These are phyloP conservation scores for Botrylloides violaceus DNA, from an alignment of 23 tunicate species.

Conservation along the genomic window DNA sequence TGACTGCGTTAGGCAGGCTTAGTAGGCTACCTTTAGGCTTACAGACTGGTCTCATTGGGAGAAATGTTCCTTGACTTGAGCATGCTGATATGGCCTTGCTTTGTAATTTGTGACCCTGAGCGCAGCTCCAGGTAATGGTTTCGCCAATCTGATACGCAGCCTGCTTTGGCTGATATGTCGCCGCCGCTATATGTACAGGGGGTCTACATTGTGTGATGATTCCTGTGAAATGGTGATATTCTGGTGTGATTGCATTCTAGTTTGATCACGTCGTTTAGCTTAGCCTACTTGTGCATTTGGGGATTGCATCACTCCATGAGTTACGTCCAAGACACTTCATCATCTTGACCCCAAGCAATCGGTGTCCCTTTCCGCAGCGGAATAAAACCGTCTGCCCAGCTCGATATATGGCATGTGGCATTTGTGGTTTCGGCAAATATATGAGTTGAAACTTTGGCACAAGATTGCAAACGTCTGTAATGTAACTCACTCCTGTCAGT, in stretches of 20 bases:
- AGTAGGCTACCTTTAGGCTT: no score
- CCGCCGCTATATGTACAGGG: neutral
- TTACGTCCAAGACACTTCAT: neutral
- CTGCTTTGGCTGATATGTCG: neutral
- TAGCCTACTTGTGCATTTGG: conserved; percentile 5
- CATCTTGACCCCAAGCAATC: neutral
- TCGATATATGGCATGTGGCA: neutral
- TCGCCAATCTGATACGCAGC: neutral
- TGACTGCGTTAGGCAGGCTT: no score
- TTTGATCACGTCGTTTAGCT: no score
- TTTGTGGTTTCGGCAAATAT: neutral
- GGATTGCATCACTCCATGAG: conserved; percentile 7
- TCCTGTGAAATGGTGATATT: no score
- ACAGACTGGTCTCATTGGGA: conserved; percentile 4
- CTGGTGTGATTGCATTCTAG: no score
- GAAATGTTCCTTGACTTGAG: neutral
- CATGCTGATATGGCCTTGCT: neutral
- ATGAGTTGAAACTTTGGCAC: neutral
- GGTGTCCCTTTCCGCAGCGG: neutral
- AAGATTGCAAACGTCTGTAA: neutral
- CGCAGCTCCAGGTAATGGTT: neutral
- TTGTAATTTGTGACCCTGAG: neutral
- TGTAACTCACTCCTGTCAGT: neutral
- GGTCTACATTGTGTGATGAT: neutral
- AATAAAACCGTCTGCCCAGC: conserved; percentile 10